Evolutionary conservation across 2,888 invertebrate genomes (phyloP).

Genomic region (Drosophila koepferae): DNA sequence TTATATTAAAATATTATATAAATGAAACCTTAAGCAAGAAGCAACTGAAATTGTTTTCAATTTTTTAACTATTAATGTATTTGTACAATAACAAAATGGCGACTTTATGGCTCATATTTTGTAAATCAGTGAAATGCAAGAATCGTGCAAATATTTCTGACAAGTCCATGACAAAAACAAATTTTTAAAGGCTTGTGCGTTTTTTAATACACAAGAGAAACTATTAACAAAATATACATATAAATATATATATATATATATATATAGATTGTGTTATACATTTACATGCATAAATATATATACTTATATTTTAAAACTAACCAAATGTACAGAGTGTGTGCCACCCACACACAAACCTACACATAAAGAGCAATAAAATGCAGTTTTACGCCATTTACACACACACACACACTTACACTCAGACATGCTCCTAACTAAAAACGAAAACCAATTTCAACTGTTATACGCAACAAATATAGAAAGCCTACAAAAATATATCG

Average conservation of each 20-base stretch:
- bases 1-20: constrained; percentile 50
- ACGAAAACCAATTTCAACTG: constrained; percentile 37
- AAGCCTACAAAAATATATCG: constrained; percentile 10
- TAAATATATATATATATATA: constrained; percentile 25
- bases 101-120: constrained; percentile 65
- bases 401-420: constrained; percentile 1
- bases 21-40: constrained; percentile 36
- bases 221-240: constrained; percentile 32
- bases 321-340: constrained; percentile 41
- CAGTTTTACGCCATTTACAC: constrained; percentile 53
- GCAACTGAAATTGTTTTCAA: constrained; percentile 70
- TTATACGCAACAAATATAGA: constrained; percentile 62
- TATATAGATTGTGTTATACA: constrained; percentile 35
- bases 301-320: constrained; percentile 46
- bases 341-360: constrained; percentile 30
- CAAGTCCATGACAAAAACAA: constrained; percentile 51
- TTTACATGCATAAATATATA: constrained; percentile 15
- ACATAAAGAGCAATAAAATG: constrained; percentile 45
- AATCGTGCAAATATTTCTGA: constrained; percentile 34
- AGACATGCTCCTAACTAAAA: constrained; percentile 18
- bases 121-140: constrained; percentile 40
- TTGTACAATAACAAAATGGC: constrained; percentile 21
- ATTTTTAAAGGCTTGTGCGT: constrained; percentile 71
- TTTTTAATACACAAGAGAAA: constrained; percentile 57
- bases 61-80: constrained; percentile 61